Percentiles rank a stretch among this genome's conserved stretches.
Evolutionary conservation across 2,888 invertebrate genomes (phyloP).

Genomic region (Drosophila acutilabella): DNA sequence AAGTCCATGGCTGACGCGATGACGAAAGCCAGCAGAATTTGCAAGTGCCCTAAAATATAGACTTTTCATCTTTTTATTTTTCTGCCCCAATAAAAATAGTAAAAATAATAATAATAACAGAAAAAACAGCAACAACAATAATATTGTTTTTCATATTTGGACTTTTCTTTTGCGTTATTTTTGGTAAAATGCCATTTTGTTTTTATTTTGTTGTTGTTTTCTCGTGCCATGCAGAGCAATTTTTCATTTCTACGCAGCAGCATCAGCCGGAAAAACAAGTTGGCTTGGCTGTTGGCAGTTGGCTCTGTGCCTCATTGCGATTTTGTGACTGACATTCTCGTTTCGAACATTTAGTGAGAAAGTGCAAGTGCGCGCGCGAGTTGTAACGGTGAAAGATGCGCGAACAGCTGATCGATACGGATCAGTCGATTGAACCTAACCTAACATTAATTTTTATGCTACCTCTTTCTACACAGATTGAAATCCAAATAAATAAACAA

Average conservation of each 20-base stretch:
- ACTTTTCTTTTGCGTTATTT: conserved; percentile 64
- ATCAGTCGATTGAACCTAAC: conserved; percentile 25
- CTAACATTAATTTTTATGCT: conserved; percentile 13
- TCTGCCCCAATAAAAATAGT: conserved; percentile 38
- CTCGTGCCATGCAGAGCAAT: conserved; percentile 42
- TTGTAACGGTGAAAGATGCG: conserved; percentile 50
- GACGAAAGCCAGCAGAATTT: conserved; percentile 26
- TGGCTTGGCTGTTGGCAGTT: conserved; percentile 28
- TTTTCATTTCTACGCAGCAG: conserved; percentile 65
- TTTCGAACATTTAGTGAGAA: conserved; percentile 41
- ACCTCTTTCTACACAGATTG: not conserved
- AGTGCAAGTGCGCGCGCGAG: conserved; percentile 50
- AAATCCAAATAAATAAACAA: not conserved
- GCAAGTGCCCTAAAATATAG: conserved; percentile 42
- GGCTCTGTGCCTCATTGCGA: conserved; percentile 37
- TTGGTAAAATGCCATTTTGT: conserved; percentile 82
- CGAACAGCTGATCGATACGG: conserved; percentile 49
- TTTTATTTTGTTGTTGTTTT: conserved; percentile 24
- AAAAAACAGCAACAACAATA: conserved; percentile 25
- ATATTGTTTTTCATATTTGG: conserved; percentile 56
- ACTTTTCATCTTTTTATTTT: conserved; percentile 33
- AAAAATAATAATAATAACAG: conserved; percentile 21
- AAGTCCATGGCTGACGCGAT: conserved; percentile 29
- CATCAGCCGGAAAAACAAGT: conserved; percentile 58
- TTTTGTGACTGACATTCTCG: conserved; percentile 39